Conservation (phyloP, 2,113 vertebrate species). For the Carlito syrichta region DNA sequence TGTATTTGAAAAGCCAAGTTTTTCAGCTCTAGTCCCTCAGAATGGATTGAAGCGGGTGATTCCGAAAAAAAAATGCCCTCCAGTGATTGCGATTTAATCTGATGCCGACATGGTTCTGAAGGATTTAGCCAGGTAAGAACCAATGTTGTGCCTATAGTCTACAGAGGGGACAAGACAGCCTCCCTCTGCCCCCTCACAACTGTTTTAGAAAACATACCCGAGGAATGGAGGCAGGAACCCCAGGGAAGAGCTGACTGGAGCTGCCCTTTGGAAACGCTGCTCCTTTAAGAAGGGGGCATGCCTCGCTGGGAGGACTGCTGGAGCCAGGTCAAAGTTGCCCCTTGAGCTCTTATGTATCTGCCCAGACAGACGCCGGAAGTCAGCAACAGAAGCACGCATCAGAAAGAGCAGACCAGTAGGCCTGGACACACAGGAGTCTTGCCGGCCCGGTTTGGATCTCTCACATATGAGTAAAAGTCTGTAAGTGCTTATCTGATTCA, state of each 20-base stretch:
- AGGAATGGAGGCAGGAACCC: not conserved
- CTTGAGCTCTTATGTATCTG: accelerated
- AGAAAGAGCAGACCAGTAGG: not conserved
- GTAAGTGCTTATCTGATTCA: constrained; percentile 81
- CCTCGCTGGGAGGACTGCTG: no score
- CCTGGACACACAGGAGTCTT: not conserved
- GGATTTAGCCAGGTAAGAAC: not conserved
- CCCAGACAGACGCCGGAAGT: not conserved
- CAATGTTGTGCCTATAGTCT: not conserved
- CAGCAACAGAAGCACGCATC: not conserved
- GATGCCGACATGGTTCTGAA: not conserved
- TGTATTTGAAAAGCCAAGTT: constrained; percentile 1
- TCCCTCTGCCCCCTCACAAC: no score
- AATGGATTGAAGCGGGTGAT: not conserved
- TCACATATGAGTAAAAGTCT: constrained; percentile 72
- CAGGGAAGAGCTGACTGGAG: not conserved
- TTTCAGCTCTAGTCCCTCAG: not conserved
- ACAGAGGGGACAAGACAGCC: not conserved
- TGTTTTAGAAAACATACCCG: not conserved
- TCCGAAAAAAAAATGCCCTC: not conserved
- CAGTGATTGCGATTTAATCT: not conserved
- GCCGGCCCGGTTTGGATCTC: constrained; percentile 51
- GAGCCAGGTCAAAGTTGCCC: not conserved
- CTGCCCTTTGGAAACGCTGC: not conserved
- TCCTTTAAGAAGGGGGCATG: not conserved